Base-by-base conservation (phyloP, 2,888 invertebrate species). In the Trimorus sp. region DNA sequence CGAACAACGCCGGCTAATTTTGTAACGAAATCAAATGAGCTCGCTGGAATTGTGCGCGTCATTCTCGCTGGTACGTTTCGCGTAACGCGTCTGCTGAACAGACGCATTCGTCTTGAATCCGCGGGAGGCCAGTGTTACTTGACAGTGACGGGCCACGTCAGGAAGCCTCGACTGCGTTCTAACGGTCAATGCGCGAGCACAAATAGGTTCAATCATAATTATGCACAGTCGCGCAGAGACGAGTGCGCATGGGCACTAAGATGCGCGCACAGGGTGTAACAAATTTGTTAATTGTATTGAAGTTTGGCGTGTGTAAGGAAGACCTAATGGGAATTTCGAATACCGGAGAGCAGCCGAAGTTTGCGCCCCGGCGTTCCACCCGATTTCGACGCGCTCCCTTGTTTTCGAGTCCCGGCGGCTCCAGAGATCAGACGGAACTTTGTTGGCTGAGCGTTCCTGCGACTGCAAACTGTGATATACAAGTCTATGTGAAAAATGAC, bases 241-340 rank as follows among this genome's bases (percentile, higher is more conserved):
- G 68, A 26, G 15, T 11, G 7, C 7, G 7, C 7, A 7, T 7
- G 11, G 7, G 40, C 40, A 40, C 40, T 26, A 49, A 69, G 69
- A 51, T 66, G 66, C 9, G 70, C 9, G 56, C 51, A 74, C 54
- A 54, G 56, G 65, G 65, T 58, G 70, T 63, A 60, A 66, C 78
- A 65, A 78, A 83, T 78, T 83, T 73, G 76, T 78, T 79, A 83
- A 80, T 83, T 83, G 78, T 81, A 81, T 79, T 76, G 78, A 81
- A 79, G 80, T 80, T 83, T 58, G 76, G 40, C 63, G 66, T 69
- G 66, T 58, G 65, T 79, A 70, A 80, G 75, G 83, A 74, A 65
- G 69, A 75, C 68, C 70, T 83, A 83, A 83, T 83, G 80, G 79
- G 83, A 83, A 83, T 83, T 83, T 73, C 75, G 78, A 76, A 79